Conservation (phyloP, 2,888 invertebrate species). For the Lepetodrilus schrolli region DNA sequence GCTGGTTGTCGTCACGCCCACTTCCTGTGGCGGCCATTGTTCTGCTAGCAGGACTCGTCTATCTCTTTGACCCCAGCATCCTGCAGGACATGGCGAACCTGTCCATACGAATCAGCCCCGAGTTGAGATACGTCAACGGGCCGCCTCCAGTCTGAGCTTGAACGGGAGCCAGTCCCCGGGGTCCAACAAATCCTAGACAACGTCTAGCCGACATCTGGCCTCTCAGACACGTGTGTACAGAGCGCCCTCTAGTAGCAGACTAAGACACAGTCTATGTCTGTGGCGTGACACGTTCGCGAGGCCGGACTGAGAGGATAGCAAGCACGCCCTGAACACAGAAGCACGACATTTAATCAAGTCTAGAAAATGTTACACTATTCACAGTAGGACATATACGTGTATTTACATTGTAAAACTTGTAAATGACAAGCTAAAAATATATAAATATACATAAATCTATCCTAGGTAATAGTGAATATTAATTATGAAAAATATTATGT, state of each 20-base stretch:
- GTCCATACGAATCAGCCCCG: constrained; percentile 85
- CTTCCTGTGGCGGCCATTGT: constrained; percentile 60
- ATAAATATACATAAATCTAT: too few relatives aligned
- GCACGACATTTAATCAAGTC: too few relatives aligned
- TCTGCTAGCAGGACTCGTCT: constrained; percentile 60
- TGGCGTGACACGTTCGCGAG: neutral
- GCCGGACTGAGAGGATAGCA: too few relatives aligned
- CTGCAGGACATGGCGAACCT: constrained; percentile 80
- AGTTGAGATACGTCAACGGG: constrained; percentile 87
- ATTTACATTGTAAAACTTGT: too few relatives aligned
- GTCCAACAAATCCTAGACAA: neutral
- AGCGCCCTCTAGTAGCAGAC: constrained; percentile 24
- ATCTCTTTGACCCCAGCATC: constrained; percentile 61
- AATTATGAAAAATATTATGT: too few relatives aligned
- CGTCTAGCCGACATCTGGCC: neutral
- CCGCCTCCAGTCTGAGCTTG: constrained; percentile 82
- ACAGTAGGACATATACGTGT: too few relatives aligned
- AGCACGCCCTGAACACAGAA: too few relatives aligned
- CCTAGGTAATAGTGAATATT: too few relatives aligned
- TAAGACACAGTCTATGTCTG: constrained; percentile 19
- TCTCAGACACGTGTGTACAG: neutral
- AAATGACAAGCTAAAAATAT: too few relatives aligned
- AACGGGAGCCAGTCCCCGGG: neutral
- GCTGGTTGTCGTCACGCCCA: constrained; percentile 58
- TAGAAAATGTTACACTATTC: too few relatives aligned